Conservation (phyloP, 2,888 invertebrate genomes). For the Drosophila cognata region DNA sequence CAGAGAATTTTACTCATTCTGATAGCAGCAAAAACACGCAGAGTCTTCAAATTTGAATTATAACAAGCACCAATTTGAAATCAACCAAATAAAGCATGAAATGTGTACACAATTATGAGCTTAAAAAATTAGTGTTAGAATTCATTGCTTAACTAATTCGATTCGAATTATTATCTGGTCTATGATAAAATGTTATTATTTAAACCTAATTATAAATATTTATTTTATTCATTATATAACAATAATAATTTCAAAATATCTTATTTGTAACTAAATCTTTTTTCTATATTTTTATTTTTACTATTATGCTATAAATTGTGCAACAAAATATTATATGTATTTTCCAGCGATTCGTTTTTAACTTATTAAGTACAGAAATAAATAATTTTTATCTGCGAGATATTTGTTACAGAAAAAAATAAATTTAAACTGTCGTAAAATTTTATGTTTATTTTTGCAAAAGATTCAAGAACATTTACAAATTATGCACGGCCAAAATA, state of each 20-base stretch:
- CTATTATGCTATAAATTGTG: not conserved
- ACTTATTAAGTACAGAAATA: slow-evolving; percentile 1
- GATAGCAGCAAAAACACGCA: slow-evolving; percentile 38
- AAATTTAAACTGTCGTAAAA: slow-evolving; percentile 60
- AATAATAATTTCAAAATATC: not conserved
- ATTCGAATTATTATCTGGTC: not conserved
- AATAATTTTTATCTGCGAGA: not conserved
- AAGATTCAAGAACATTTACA: slow-evolving; percentile 32
- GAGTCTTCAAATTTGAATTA: slow-evolving; percentile 7
- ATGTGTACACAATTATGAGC: not conserved
- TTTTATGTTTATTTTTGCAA: slow-evolving; percentile 47
- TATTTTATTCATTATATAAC: not conserved
- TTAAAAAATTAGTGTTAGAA: not conserved
- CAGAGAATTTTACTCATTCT: slow-evolving; percentile 3
- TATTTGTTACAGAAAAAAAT: slow-evolving; percentile 4
- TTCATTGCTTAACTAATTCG: not conserved
- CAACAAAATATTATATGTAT: not conserved
- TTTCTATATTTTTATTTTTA: not conserved
- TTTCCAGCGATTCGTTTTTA: not conserved
- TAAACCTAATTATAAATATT: not conserved
- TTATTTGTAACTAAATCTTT: not conserved
- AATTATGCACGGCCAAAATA: slow-evolving; percentile 55
- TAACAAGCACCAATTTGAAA: not conserved
- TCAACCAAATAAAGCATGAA: slow-evolving; percentile 3
- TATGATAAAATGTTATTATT: not conserved